phyloP scores from a whole-genome alignment of 2,113 vertebrate species.

The Thalassoma bifasciatum region DNA sequence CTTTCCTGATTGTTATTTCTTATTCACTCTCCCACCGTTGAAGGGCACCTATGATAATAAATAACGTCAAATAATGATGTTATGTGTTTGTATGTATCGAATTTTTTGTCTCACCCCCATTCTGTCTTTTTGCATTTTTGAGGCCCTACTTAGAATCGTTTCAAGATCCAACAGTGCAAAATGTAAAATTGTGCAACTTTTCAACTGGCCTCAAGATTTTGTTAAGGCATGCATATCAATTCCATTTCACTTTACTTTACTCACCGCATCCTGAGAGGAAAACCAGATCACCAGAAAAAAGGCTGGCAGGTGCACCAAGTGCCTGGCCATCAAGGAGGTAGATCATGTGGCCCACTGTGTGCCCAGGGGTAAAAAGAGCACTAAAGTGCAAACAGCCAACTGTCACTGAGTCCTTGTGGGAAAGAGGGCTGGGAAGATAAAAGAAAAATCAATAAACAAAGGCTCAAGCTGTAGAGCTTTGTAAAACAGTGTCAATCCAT shows the following conservation, averaged over 20 bases:
- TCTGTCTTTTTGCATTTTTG: too few relatives aligned
- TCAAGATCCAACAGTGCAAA: too few relatives aligned
- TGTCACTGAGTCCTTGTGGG: constrained; percentile 87
- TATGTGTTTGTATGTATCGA: too few relatives aligned
- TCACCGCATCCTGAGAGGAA: constrained; percentile 97
- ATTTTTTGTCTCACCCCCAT: too few relatives aligned
- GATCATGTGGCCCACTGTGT: constrained; percentile 96
- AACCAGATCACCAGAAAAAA: constrained; percentile 97
- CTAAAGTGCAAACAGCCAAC: constrained; percentile 90
- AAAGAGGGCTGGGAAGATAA: constrained; percentile 84
- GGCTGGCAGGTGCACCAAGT: constrained; percentile 86
- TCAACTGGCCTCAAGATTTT: too few relatives aligned
- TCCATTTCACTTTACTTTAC: constrained; percentile 19
- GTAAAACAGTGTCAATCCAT: not conserved
- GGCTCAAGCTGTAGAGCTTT: not conserved
- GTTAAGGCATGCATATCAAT: too few relatives aligned
- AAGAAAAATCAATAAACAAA: not conserved
- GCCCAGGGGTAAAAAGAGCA: constrained; percentile 92
- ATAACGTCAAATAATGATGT: too few relatives aligned
- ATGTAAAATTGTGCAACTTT: too few relatives aligned
- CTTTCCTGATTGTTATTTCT: too few relatives aligned
- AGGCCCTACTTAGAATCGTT: too few relatives aligned
- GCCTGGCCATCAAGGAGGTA: constrained; percentile 89
- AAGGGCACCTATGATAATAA: too few relatives aligned
- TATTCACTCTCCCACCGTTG: too few relatives aligned